These are phyloP conservation scores for Armadillidium nasatum DNA, from an alignment of 1,140 invertebrate species.

Conservation along the genomic window DNA sequence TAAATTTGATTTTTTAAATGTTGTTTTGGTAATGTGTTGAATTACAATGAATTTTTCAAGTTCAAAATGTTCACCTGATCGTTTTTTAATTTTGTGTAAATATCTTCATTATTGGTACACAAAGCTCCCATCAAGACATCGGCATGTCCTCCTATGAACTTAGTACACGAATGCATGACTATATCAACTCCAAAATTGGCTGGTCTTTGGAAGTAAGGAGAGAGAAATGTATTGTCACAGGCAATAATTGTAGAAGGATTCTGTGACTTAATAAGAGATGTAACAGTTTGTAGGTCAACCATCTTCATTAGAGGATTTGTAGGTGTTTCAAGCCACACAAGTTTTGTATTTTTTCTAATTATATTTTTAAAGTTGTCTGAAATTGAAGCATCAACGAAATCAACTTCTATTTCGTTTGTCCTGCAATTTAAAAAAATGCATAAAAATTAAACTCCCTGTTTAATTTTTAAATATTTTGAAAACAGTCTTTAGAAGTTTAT, in stretches of 20 bases:
- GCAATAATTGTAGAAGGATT: constrained; percentile 64
- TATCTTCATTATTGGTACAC: too few species aligned
- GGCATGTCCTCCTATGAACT: too few species aligned
- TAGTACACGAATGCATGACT: too few species aligned
- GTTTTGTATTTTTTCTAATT: background rate
- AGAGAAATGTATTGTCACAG: constrained; percentile 96
- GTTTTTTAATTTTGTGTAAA: too few species aligned
- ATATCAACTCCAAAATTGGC: constrained; percentile 82
- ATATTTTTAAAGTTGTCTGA: background rate
- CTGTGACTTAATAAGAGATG: constrained; percentile 58
- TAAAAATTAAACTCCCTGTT: too few species aligned
- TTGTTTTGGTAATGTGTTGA: constrained; percentile 93
- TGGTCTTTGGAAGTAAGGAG: constrained; percentile 85
- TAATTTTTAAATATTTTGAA: too few species aligned
- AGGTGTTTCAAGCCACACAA: constrained; percentile 90
- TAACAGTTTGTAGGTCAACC: constrained; percentile 74
- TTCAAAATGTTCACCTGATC: too few species aligned
- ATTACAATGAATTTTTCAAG: constrained; percentile 86
- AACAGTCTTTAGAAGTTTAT: too few species aligned
- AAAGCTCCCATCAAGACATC: too few species aligned
- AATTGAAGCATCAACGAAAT: background rate
- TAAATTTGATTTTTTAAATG: too few species aligned
- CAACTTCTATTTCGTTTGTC: constrained; percentile 46
- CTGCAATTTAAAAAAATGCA: too few species aligned
- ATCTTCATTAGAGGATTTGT: constrained; percentile 95